Evolutionary conservation across 2,888 invertebrate species (phyloP).

Genomic region (Himalopsyche kuldschensis): DNA sequence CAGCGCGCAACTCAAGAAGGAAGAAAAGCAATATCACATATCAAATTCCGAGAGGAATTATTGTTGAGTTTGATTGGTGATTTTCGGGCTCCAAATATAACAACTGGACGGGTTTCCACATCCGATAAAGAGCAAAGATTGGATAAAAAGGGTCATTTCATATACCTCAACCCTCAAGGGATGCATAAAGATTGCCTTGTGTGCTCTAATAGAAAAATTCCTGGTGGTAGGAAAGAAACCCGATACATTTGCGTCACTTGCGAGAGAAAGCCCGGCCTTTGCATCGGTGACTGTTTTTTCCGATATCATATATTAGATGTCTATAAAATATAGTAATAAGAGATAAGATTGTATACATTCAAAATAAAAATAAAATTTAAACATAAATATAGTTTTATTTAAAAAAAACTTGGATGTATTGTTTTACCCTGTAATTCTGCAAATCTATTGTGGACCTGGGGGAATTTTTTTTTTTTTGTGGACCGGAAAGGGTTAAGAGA

Average conservation of each 20-base stretch:
- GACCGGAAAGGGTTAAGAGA: neutral
- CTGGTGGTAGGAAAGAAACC: conserved; percentile 12
- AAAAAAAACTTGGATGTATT: neutral
- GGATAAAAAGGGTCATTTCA: conserved; percentile 7
- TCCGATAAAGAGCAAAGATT: conserved; percentile 3
- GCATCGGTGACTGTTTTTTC: neutral
- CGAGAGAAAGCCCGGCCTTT: conserved; percentile 12
- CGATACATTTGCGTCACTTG: conserved; percentile 7
- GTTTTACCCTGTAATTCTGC: neutral
- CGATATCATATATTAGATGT: neutral
- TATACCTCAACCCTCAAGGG: neutral
- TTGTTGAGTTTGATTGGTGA: conserved; percentile 1
- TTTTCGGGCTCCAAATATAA: neutral
- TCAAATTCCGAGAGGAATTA: neutral
- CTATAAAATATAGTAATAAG: neutral
- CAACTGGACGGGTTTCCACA: neutral
- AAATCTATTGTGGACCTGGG: neutral
- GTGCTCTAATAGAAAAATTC: conserved; percentile 9
- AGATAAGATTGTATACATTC: neutral
- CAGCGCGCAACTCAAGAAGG: neutral
- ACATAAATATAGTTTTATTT: neutral
- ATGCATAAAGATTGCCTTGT: conserved; percentile 8
- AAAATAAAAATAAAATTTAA: neutral
- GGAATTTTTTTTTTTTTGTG: neutral
- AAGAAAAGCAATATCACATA: neutral